Percentiles rank a stretch among this genome's conserved stretches.
Evolutionary conservation across 2,888 invertebrate species (phyloP).

Genomic region (Drosophila prolongata): DNA sequence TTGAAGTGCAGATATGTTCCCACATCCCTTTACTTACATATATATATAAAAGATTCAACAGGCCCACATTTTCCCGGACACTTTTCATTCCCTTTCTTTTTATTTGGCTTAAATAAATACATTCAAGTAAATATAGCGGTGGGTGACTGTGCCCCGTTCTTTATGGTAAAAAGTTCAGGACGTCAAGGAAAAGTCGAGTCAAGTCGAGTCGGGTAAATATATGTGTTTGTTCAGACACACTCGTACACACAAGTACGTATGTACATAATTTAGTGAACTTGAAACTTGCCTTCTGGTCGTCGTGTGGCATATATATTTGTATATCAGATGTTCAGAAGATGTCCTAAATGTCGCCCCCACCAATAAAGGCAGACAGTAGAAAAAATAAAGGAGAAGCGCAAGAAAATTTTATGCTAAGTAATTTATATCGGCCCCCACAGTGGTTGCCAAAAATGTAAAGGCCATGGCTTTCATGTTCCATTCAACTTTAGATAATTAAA

Average conservation of each 20-base stretch:
- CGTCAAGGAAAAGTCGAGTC: constrained; percentile 46
- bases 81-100: constrained; percentile 30
- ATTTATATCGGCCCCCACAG: constrained; percentile 54
- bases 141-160: constrained; percentile 53
- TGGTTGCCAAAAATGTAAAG: constrained; percentile 3
- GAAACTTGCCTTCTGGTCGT: constrained; percentile 58
- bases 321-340: constrained; percentile 66
- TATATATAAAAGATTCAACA: constrained; percentile 28
- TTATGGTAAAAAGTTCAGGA: constrained; percentile 73
- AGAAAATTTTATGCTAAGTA: constrained; percentile 64
- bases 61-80: constrained; percentile 27
- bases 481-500: neutral
- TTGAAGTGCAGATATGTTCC: constrained; percentile 5
- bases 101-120: constrained; percentile 79
- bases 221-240: constrained; percentile 50
- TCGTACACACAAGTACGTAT: constrained; percentile 33
- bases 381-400: constrained; percentile 8
- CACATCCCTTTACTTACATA: neutral
- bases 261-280: constrained; percentile 79
- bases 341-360: constrained; percentile 38
- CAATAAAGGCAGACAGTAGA: constrained; percentile 1
- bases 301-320: constrained; percentile 40
- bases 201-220: constrained; percentile 64
- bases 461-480: neutral
- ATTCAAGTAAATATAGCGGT: constrained; percentile 43